Base-by-base conservation (phyloP, 2,797 vertebrate species). In the Vultur gryphus region DNA sequence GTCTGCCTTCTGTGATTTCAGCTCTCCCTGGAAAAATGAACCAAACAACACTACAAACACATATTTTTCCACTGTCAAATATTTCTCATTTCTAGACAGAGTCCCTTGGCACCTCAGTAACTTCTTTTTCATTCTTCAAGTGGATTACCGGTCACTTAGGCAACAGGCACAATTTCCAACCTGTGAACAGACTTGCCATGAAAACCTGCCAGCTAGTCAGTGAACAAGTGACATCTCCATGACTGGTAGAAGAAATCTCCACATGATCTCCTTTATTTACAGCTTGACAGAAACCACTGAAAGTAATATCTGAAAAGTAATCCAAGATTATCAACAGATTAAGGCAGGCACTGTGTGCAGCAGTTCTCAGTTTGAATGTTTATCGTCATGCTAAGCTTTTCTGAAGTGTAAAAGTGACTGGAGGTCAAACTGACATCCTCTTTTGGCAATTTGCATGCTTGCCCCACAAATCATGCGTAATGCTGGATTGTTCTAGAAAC, bases 1-100 rank as follows among this genome's bases (percentile, higher is more conserved):
- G 64, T 61, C 57, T 95, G 96, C 95, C 93, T 97, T 96, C 92
- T 23, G 39, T 94, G 90, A 92, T 96, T 97, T 96, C 87, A 86
- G 52, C 52, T 97, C 93, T 94, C 89, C 37, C 87, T 94, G 89
- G 71, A 93, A 97, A 94, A 92, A 87, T 75, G 76, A 84, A 95
- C n/a, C 71, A 76, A 96, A 87, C 86, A 85, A 66, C 77, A 69
- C 93, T 87, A 91, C 88, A 96, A 89, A 80, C 69, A 93, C 61
- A 46, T 54, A 80, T 91, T 97, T 94, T 89, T 90, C 85, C 51
- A 19, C 76, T 77, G 71, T 96, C 90, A 96, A 95, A 94, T 97
- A 91, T 94, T 97, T 97, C 86, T 95, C 73, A 73, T 93, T 94
- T 81, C 31, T 91, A 92, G 79, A 52, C 69, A 29, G 13, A 58